Percentiles rank a stretch among this genome's conserved stretches.
Conservation (phyloP, 92 coral and sea anemone species). For the Epizoanthus ramosus region DNA sequence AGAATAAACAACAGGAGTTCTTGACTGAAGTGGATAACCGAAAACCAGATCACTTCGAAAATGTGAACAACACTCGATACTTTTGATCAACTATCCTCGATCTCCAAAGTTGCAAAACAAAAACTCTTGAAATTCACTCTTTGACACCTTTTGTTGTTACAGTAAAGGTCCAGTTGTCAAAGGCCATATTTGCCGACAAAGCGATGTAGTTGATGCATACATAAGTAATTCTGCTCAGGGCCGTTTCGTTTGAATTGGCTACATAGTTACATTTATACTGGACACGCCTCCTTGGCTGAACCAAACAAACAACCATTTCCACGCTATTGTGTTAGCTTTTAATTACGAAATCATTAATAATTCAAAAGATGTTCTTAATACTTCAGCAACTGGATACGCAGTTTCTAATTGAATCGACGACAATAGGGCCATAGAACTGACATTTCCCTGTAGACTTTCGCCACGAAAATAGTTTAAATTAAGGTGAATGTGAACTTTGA, state of each 20-base stretch:
- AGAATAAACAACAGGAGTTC: conserved; percentile 1
- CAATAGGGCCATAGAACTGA: conserved; percentile 55
- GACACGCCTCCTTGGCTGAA: conserved; percentile 32
- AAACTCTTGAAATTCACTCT: conserved; percentile 35
- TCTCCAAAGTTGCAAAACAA: conserved; percentile 26
- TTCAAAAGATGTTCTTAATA: conserved; percentile 49
- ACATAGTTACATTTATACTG: conserved; percentile 70
- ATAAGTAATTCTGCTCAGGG: conserved; percentile 31
- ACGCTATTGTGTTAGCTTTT: conserved; percentile 52
- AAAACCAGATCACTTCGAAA: background rate
- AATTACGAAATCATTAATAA: conserved; percentile 70
- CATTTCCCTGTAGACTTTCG: conserved; percentile 62
- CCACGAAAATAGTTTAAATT: conserved; percentile 39
- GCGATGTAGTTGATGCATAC: conserved; percentile 36
- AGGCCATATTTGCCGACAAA: conserved; percentile 36
- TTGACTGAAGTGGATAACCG: background rate
- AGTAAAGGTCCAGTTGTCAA: conserved; percentile 31
- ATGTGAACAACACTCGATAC: background rate
- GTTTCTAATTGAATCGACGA: conserved; percentile 58
- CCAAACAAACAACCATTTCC: conserved; percentile 35
- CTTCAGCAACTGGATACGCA: conserved; percentile 61
- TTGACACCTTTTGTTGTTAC: conserved; percentile 39
- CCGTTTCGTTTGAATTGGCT: conserved; percentile 55
- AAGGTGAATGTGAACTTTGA: background rate
- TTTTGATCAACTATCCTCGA: background rate